Evolutionary conservation across 1,140 invertebrate genomes (phyloP).

Genomic region (Plodia interpunctella): DNA sequence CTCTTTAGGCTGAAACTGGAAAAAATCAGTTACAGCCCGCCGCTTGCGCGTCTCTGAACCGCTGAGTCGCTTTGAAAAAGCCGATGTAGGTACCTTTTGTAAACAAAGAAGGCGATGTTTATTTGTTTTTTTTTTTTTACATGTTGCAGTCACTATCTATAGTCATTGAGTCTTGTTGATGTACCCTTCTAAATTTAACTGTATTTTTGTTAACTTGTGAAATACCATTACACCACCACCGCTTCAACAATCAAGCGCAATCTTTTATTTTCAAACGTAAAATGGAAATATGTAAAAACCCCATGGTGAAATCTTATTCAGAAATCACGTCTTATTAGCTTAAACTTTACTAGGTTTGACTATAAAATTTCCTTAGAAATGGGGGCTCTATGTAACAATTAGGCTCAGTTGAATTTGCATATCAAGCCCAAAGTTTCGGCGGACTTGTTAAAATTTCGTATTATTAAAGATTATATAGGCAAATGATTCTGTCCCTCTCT

Average conservation of each 20-base stretch:
- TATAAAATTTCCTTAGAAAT: not conserved
- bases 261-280: too few species aligned
- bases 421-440: not conserved
- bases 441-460: not conserved
- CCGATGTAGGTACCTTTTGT: constrained; percentile 21
- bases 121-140: constrained; percentile 7
- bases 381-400: not conserved
- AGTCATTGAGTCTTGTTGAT: not conserved
- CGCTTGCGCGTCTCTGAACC: too few species aligned
- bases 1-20: too few species aligned
- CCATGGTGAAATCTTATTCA: too few species aligned
- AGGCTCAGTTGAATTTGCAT: not conserved
- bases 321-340: too few species aligned
- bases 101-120: constrained; percentile 30
- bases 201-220: too few species aligned
- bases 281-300: too few species aligned
- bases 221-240: too few species aligned
- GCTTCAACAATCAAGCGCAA: too few species aligned
- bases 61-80: constrained; percentile 42
- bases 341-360: not conserved
- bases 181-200: not conserved
- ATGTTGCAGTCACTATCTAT: not conserved
- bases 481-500: too few species aligned
- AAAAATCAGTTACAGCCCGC: too few species aligned
- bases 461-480: too few species aligned